phyloP scores from a whole-genome alignment of 2,113 vertebrate species.

The Malurus alboscapulatus region DNA sequence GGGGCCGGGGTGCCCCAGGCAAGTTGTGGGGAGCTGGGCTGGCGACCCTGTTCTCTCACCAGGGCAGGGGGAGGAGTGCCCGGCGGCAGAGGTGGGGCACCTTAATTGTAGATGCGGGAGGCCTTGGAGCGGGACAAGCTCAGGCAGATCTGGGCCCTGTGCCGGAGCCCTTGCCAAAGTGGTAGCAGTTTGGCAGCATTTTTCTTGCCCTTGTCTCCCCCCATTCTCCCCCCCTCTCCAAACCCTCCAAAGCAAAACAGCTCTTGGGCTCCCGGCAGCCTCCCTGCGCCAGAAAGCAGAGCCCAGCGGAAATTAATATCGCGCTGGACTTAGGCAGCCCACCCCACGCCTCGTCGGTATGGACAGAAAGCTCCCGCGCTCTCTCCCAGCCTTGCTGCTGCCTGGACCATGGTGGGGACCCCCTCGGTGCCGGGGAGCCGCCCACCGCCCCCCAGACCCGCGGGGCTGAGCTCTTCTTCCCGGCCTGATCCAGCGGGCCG shows the following conservation, averaged over 20 bases:
- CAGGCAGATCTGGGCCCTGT: constrained; percentile 55
- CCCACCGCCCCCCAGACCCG: not conserved
- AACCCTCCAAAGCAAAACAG: constrained; percentile 48
- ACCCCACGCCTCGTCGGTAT: not conserved
- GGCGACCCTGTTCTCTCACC: constrained; percentile 30
- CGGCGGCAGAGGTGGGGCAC: constrained; percentile 39
- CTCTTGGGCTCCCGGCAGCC: constrained; percentile 5
- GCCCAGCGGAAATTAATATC: constrained; percentile 59
- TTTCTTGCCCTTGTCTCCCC: constrained; percentile 58
- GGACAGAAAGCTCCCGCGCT: not conserved
- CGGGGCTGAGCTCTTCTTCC: constrained; percentile 22
- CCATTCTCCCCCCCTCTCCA: not conserved
- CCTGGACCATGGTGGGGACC: not conserved
- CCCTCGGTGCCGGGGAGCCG: not conserved
- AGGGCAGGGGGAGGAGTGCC: constrained; percentile 60
- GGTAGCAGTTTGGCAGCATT: constrained; percentile 71
- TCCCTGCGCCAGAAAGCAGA: not conserved
- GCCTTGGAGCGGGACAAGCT: constrained; percentile 63
- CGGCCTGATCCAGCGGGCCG: not conserved
- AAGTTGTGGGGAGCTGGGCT: not conserved
- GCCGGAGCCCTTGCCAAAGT: constrained; percentile 48
- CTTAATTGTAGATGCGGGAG: constrained; percentile 61
- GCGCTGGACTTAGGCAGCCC: not conserved
- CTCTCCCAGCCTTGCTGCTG: fast-evolving
- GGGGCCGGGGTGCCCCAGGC: not conserved